These are phyloP conservation scores for Gobio gobio DNA, from an alignment of 2,113 vertebrate species.

Conservation along the genomic window DNA sequence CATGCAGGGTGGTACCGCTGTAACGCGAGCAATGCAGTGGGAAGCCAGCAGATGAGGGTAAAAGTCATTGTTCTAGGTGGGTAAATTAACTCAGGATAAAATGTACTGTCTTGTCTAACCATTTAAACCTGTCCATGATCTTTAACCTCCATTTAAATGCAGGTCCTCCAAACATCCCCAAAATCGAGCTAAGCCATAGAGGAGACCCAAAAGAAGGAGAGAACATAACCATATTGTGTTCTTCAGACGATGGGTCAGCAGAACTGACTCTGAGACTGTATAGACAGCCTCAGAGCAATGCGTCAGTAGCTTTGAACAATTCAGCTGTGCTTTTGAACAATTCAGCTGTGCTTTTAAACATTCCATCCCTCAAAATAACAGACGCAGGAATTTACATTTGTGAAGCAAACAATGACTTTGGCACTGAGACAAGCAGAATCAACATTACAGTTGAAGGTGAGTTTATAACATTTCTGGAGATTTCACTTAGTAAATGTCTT, in stretches of 20 bases:
- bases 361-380: slow-evolving; percentile 48
- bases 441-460: slow-evolving; percentile 64
- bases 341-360: slow-evolving; percentile 49
- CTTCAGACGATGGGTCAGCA: slow-evolving; percentile 39
- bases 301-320: slow-evolving; percentile 45
- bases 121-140: not conserved
- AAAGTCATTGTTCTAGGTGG: slow-evolving; percentile 50
- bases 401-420: slow-evolving; percentile 59
- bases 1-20: slow-evolving; percentile 50
- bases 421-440: slow-evolving; percentile 49
- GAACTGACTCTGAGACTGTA: slow-evolving; percentile 59
- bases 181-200: slow-evolving; percentile 62
- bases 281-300: slow-evolving; percentile 51
- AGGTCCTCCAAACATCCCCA: slow-evolving; percentile 64
- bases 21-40: slow-evolving; percentile 14
- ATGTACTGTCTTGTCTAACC: not conserved
- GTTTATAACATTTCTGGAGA: not conserved
- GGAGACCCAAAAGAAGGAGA: slow-evolving; percentile 65
- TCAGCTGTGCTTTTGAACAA: slow-evolving; percentile 49
- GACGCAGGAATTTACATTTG: slow-evolving; percentile 58
- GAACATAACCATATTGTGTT: slow-evolving; percentile 63
- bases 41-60: slow-evolving; percentile 3
- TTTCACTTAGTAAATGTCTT: not conserved
- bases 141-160: slow-evolving; percentile 38
- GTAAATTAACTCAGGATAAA: not conserved